Conservation (phyloP, 2,797 vertebrate genomes). For the Propithecus perrieri region DNA sequence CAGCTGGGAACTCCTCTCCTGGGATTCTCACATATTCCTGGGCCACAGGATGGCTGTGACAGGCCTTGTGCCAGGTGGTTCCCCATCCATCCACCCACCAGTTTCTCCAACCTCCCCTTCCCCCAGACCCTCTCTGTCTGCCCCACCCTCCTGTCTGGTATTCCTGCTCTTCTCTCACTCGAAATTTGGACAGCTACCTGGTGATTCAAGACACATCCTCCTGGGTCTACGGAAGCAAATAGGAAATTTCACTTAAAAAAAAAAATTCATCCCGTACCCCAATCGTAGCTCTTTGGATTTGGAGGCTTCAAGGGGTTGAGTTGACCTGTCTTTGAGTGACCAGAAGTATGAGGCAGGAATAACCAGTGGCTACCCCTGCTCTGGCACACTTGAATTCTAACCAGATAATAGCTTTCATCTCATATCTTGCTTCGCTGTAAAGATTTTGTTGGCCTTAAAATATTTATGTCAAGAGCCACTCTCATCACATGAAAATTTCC, state of each 20-base stretch:
- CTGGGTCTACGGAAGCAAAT: neutral
- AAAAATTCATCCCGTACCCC: neutral
- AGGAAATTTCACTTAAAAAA: conserved; percentile 15
- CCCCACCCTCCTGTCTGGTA: accelerated
- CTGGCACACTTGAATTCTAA: conserved; percentile 2
- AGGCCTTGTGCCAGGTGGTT: neutral
- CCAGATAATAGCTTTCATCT: conserved; percentile 56
- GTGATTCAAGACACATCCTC: neutral
- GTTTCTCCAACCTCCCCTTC: accelerated
- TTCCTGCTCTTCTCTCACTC: neutral
- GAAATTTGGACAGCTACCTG: neutral
- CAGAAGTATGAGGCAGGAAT: neutral
- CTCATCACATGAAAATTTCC: neutral
- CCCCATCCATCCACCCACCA: neutral
- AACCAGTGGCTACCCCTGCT: neutral
- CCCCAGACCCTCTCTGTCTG: neutral
- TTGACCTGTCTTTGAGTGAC: neutral
- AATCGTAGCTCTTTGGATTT: neutral
- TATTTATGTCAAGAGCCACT: neutral
- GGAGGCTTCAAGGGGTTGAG: neutral
- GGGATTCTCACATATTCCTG: neutral
- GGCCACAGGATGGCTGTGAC: neutral
- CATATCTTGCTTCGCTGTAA: neutral
- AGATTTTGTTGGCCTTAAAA: conserved; percentile 41
- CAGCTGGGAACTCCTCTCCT: neutral